These are phyloP conservation scores for Pelecanus crispus DNA, from an alignment of 2,113 vertebrate species.

Conservation along the genomic window DNA sequence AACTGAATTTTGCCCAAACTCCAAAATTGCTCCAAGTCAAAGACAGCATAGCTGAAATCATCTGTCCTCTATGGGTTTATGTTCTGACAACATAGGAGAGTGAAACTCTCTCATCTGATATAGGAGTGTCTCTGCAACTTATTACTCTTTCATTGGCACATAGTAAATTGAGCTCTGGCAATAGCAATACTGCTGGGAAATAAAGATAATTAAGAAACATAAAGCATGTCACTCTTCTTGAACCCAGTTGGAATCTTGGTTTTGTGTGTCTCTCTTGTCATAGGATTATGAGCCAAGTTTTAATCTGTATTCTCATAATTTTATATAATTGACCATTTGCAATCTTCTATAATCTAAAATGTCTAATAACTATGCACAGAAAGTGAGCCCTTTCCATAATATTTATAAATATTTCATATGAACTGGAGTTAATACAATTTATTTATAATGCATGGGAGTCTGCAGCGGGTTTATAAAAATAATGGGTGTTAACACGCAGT, in stretches of 20 bases:
- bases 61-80: slow-evolving; percentile 41
- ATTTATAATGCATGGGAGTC: slow-evolving; percentile 61
- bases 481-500: slow-evolving; percentile 58
- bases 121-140: slow-evolving; percentile 62
- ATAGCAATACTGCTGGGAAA: slow-evolving; percentile 68
- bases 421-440: slow-evolving; percentile 54
- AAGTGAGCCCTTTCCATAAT: slow-evolving; percentile 54
- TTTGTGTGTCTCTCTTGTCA: slow-evolving; percentile 48
- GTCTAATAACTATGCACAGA: slow-evolving; percentile 59
- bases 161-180: slow-evolving; percentile 72
- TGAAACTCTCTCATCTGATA: slow-evolving; percentile 63
- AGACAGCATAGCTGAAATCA: slow-evolving; percentile 25
- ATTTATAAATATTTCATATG: slow-evolving; percentile 71
- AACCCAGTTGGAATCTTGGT: slow-evolving; percentile 58
- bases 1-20: neutral
- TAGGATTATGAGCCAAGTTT: slow-evolving; percentile 49
- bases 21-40: slow-evolving; percentile 5
- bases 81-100: slow-evolving; percentile 59
- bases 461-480: slow-evolving; percentile 60
- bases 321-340: slow-evolving; percentile 56
- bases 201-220: slow-evolving; percentile 81
- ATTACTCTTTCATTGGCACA: slow-evolving; percentile 69
- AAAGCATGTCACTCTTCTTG: slow-evolving; percentile 73
- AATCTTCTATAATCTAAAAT: slow-evolving; percentile 55
- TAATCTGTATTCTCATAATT: slow-evolving; percentile 55